Evolutionary conservation across 1,140 invertebrate genomes (phyloP), one percentile per base, ranked within the genome.

Genomic region (Drosophila mauritiana): DNA sequence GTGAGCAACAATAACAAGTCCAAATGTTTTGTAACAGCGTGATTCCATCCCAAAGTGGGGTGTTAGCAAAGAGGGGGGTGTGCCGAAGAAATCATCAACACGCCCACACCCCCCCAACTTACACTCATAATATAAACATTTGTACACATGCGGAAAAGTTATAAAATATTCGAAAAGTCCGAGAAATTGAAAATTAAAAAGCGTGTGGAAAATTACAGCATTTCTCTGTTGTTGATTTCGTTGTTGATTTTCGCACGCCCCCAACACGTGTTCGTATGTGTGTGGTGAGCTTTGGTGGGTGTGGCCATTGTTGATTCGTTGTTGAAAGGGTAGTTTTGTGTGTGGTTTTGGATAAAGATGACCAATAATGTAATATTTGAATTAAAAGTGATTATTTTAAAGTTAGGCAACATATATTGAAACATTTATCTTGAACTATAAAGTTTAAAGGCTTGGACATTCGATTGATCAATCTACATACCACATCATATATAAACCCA

Each of bases 191-290:
- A 63, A 12, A 58, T 27, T 22, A 49, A 45, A 40, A 52, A 42
- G 52, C 15, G 51, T 54, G 61, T 75, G 84, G 75, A 86, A 86
- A 89, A 83, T 89, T 83, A 88, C 78, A 64, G 64, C 62, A 68
- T 53, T 51, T 51, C 55, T 31, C 55, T 31, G 52, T 53, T 49
- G 63, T 49, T 65, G 56, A 62, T 20, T 45, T 70, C 40, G 31
- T 43, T 56, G 45, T 53, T 63, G 25, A 73, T 56, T 82, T 76
- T 80, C 59, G 46, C 82, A 82, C 74, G 82, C 69, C 46, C 53
- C 42, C 46, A 58, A 51, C 49, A 77, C 74, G 74, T 85, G 82
- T 5, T 4, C 10, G 17, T 10, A 49, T 54, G 12, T 45, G 25
- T 52, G 8, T 54, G 42, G 17, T 70, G 51, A 42, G 42, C 56